Conservation (phyloP, 2,113 vertebrate genomes). For the Sceloporus tristichus region DNA sequence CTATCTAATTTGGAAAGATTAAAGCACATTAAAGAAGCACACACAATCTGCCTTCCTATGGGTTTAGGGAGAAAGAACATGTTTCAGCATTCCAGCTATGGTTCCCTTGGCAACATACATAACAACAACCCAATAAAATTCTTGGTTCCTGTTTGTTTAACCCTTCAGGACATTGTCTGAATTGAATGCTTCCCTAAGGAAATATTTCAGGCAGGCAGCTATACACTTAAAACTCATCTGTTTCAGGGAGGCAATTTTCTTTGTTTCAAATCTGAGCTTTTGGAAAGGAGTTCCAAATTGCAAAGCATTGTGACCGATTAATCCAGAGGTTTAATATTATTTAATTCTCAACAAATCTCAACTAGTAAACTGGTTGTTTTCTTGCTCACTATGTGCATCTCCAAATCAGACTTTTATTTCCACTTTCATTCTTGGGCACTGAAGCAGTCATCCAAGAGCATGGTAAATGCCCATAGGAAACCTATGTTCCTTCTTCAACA, state of each 20-base stretch:
- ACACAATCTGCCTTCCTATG: slow-evolving; percentile 72
- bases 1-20: slow-evolving; percentile 73
- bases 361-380: not conserved
- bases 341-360: slow-evolving; percentile 2
- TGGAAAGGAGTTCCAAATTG: slow-evolving; percentile 9
- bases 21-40: slow-evolving; percentile 74
- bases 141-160: slow-evolving; percentile 83
- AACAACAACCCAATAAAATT: slow-evolving; percentile 80
- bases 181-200: slow-evolving; percentile 82
- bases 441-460: not conserved
- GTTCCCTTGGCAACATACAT: slow-evolving; percentile 84
- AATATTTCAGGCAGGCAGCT: slow-evolving; percentile 70
- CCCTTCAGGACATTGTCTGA: slow-evolving; percentile 79
- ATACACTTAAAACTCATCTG: slow-evolving; percentile 61
- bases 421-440: not conserved
- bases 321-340: not conserved
- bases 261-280: slow-evolving; percentile 20
- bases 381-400: not conserved
- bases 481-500: not conserved
- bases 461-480: not conserved
- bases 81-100: slow-evolving; percentile 82
- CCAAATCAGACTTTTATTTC: not conserved
- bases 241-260: slow-evolving; percentile 36
- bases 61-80: slow-evolving; percentile 78
- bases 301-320: not conserved